Evolutionary conservation across 2,797 vertebrate genomes (phyloP), one percentile per base, ranked within the genome.

Genomic region (Phoebastria nigripes): DNA sequence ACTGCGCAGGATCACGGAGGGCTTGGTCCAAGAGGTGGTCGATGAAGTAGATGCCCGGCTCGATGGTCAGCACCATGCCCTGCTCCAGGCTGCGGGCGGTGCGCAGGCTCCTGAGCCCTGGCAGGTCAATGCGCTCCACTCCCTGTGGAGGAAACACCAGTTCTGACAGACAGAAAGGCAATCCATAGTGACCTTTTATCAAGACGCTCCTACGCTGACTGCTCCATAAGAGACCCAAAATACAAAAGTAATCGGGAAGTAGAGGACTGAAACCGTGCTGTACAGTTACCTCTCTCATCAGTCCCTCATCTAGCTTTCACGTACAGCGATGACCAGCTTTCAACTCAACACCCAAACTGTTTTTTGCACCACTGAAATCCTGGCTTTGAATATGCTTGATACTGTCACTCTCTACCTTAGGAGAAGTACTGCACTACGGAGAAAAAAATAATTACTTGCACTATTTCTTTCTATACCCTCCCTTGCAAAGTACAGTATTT

Each of bases 31-130:
- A 98, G 42, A 99, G 98, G 94, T 97, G 99, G 96, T 99, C 97
- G n/a, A 99, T 99, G 98, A 99, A 99, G 96, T 99, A 99, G 87
- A 99, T 99, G 56, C 99, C 99, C 0, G 99, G 99, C 95, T 99
- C 99, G 42, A 99, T 97, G 0, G 99, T 99, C 86, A 99, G 98
- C 84, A 99, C 99, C 99, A 99, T 99, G 91, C 99, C 98, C 51
- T 98, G 98, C 96, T 98, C 95, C 82, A 99, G 98, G 82, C 59
- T 83, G 11, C 99, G 98, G 0, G 99, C 98, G 0, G 99, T 99
- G 13, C 99, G 98, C 70, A 99, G 98, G 95, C 98, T 99, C 52
- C 88, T 98, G 77, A 99, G 98, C 17, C 99, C 99, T 0, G 99
- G 99, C 96, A 98, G 97, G 3, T 98, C 58, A 1, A 98, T 95